These are phyloP conservation scores for Antheraea mylitta DNA, from an alignment of 1,140 invertebrate species.

Conservation along the genomic window DNA sequence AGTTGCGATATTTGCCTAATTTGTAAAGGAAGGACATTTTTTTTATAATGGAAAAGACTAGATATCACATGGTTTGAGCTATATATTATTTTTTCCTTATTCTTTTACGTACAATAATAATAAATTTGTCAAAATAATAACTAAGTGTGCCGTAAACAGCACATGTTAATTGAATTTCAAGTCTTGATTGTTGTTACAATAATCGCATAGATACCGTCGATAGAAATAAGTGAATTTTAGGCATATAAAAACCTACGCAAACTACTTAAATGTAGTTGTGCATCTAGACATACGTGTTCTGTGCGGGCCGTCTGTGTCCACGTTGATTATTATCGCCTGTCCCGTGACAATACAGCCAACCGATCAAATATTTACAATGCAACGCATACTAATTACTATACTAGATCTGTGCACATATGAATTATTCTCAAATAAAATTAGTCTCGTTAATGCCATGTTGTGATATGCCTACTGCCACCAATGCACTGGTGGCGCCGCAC, in stretches of 20 bases:
- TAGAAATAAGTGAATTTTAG: constrained; percentile 26
- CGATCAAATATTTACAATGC: constrained; percentile 8
- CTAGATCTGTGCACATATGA: background rate
- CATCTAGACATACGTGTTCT: constrained; percentile 14
- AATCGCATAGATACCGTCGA: constrained; percentile 21
- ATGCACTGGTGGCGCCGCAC: constrained; percentile 8
- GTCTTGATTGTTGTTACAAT: constrained; percentile 29
- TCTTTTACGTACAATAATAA: constrained; percentile 38
- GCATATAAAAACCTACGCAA: constrained; percentile 33
- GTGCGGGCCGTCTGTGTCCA: background rate
- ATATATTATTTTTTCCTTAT: constrained; percentile 52
- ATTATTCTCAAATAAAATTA: constrained; percentile 1
- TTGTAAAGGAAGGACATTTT: constrained; percentile 40
- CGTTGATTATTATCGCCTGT: background rate
- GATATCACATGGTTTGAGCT: constrained; percentile 78
- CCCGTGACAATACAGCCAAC: constrained; percentile 2
- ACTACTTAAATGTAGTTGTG: constrained; percentile 28
- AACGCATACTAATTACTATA: constrained; percentile 7
- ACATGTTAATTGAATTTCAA: constrained; percentile 31
- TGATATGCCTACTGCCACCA: constrained; percentile 24
- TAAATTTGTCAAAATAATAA: constrained; percentile 36
- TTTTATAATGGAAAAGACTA: constrained; percentile 63
- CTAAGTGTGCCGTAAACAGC: constrained; percentile 27
- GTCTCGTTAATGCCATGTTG: constrained; percentile 11
- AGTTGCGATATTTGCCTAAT: constrained; percentile 30